Base-by-base conservation (phyloP, 30 jellyfish, hydroid and myxozoan species). In the Hydractinia symbiolongicarpus region DNA sequence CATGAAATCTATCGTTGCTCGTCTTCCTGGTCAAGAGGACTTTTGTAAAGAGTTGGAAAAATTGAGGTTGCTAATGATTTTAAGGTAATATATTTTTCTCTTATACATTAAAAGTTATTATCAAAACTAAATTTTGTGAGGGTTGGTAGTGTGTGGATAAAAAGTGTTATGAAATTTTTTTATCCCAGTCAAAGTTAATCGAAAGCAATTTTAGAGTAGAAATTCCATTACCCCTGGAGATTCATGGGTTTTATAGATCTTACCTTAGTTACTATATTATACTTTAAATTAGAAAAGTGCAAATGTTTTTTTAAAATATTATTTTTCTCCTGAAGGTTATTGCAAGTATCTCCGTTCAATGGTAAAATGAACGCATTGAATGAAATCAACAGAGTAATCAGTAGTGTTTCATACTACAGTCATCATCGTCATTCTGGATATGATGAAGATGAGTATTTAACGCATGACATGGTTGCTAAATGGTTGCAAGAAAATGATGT, bases 261-360 rank as follows among this genome's bases (percentile, higher is more conserved):
- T 30, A 30, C 44, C 44, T 30, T 30, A 30, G 44, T 30, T 30
- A 30, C 44, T 30, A 30, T 30, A 0, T 0, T 30, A 30, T 30
- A 30, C 44, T 30, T 30, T 30, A 30, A 30, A 2, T 30, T 30
- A 30, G 44, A 30, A 30, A 30, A 30, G 44, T 30, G 44, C 44
- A 30, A 30, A 2, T 30, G 44, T 30, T 30, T 30, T 30, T 0
- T 0, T 0, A 30, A 30, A 30, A 1, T 0, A 30, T 30, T 30
- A 30, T 0, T 30, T 30, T 30, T 30, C 44, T 30, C 44, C 44
- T 30, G 44, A 54, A 93, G 98, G 86, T 88, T 93, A 53, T 90
- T 93, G 5, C 98, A 93, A 85, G 96, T 93, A n/a, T 93, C 98
- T 5, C 94, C 98, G 8, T 93, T 93, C 88, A 93, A 93, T 76